These are phyloP conservation scores for Zelostemma sp. DNA, from an alignment of 1,140 invertebrate genomes.

Conservation along the genomic window DNA sequence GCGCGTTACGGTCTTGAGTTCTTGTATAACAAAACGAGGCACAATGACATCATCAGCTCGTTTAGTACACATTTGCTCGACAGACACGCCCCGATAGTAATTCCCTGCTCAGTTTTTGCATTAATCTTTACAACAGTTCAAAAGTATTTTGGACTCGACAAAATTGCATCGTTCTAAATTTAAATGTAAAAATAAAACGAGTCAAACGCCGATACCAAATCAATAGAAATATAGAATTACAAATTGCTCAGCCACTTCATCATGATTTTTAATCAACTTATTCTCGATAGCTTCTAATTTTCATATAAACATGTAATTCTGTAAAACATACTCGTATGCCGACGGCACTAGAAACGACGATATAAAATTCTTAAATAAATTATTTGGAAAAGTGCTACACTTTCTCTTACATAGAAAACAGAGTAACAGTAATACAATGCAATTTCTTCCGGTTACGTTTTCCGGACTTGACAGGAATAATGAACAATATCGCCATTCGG, in stretches of 20 bases:
- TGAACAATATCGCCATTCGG: constrained; percentile 94
- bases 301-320: too few relatives aligned
- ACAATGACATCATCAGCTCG: not conserved
- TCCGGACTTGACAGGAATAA: constrained; percentile 81
- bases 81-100: not conserved
- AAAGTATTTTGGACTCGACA: too few relatives aligned
- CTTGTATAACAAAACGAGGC: not conserved
- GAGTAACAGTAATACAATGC: not conserved
- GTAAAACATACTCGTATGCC: too few relatives aligned
- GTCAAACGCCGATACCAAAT: too few relatives aligned
- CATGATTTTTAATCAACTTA: too few relatives aligned
- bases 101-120: too few relatives aligned
- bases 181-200: too few relatives aligned
- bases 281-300: too few relatives aligned
- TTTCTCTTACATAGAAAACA: not conserved
- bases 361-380: constrained; percentile 15
- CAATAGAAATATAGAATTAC: too few relatives aligned
- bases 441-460: constrained; percentile 46
- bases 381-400: not conserved
- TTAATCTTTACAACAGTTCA: too few relatives aligned
- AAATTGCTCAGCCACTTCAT: too few relatives aligned
- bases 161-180: too few relatives aligned
- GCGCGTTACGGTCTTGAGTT: not conserved
- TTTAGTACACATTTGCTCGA: not conserved
- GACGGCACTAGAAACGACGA: constrained; percentile 1